Evolutionary conservation across 92 coral and sea anemone genomes (phyloP).

Genomic region (Nematostella vectensis): DNA sequence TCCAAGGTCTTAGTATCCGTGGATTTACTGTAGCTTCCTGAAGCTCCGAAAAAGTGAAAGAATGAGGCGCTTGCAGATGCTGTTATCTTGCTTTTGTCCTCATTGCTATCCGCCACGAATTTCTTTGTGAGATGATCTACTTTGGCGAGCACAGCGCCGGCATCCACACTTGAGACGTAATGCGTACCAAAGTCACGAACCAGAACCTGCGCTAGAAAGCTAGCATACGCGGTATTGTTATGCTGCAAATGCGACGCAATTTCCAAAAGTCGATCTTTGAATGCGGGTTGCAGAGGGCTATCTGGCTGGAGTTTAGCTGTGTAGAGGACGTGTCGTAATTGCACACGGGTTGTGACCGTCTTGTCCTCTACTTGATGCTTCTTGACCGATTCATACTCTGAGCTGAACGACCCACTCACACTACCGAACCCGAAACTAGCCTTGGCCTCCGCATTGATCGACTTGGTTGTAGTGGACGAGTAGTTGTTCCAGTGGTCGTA

Average conservation of each 20-base stretch:
- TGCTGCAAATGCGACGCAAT: conserved; percentile 80
- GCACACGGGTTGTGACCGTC: conserved; percentile 81
- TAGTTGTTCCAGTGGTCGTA: conserved; percentile 79
- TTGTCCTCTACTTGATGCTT: conserved; percentile 83
- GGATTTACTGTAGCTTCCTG: conserved; percentile 31
- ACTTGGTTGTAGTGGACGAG: conserved; percentile 57
- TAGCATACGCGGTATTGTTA: conserved; percentile 77
- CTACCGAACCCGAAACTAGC: conserved; percentile 37
- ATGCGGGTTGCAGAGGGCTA: conserved; percentile 61
- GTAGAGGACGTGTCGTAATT: conserved; percentile 59
- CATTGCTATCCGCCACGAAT: conserved; percentile 27
- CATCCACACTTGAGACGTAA: conserved; percentile 72
- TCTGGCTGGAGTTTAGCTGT: conserved; percentile 65
- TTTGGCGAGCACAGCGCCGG: conserved; percentile 82
- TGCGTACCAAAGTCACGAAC: conserved; percentile 94
- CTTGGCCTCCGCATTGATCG: conserved; percentile 52
- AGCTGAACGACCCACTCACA: conserved; percentile 64
- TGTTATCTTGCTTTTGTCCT: conserved; percentile 53
- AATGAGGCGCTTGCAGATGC: conserved; percentile 89
- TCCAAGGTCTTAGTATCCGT: conserved; percentile 42
- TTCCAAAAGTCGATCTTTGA: conserved; percentile 75
- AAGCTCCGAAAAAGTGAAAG: conserved; percentile 52
- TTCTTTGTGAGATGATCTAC: conserved; percentile 54
- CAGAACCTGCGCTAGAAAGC: conserved; percentile 60
- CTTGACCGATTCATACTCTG: conserved; percentile 61